Evolutionary conservation across 2,888 invertebrate species (phyloP).

Genomic region (Apotomis betuletana): DNA sequence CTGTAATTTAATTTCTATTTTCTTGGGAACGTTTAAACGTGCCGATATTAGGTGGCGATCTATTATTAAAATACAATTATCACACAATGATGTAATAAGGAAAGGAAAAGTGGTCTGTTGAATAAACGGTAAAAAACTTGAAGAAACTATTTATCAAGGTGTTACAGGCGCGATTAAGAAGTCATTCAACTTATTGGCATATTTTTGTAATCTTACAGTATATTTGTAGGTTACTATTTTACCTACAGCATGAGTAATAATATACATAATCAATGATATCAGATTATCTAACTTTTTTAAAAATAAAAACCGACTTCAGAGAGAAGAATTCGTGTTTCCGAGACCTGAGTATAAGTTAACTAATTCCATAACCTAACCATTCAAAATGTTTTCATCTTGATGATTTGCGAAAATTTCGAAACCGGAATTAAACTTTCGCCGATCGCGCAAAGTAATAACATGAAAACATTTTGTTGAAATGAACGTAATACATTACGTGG

Average conservation of each 20-base stretch:
- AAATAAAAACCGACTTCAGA: no score
- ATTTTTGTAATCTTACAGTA: background rate
- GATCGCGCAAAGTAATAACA: background rate
- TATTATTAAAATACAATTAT: conserved; percentile 28
- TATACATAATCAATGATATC: no score
- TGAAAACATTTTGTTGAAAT: conserved; percentile 7
- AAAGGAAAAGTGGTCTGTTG: conserved; percentile 17
- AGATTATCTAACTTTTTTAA: no score
- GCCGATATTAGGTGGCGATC: conserved; percentile 16
- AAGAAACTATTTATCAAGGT: background rate
- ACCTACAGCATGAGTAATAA: no score
- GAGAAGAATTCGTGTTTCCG: no score
- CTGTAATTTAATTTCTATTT: conserved; percentile 39
- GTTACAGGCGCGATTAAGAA: background rate
- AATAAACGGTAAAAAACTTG: background rate
- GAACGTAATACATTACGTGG: conserved; percentile 6
- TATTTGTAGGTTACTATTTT: no score
- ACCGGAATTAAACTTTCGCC: conserved; percentile 41
- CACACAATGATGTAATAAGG: conserved; percentile 26
- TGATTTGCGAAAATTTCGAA: conserved; percentile 38
- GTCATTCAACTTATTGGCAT: background rate
- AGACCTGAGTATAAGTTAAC: background rate
- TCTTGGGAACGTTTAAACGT: conserved; percentile 33
- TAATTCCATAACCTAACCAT: background rate
- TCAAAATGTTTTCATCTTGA: conserved; percentile 11